A percentile compares a stretch with the other conserved stretches of the same genome.
phyloP scores from a whole-genome alignment of 2,113 vertebrate genomes.

The Heliornis fulica region DNA sequence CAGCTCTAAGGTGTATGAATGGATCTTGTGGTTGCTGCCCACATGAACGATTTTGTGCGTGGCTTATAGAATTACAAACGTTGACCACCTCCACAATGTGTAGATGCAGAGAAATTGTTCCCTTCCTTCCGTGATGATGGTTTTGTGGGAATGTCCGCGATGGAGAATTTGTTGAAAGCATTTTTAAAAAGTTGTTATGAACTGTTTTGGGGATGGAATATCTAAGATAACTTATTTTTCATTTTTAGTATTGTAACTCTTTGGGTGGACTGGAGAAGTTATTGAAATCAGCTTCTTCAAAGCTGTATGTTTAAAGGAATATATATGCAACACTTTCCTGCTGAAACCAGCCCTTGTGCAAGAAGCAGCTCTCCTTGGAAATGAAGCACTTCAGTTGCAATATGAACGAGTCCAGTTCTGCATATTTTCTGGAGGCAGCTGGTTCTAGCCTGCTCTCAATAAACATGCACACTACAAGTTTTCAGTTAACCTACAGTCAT shows the following conservation, averaged over 20 bases:
- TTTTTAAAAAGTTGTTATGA: background rate
- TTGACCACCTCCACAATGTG: background rate
- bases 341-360: background rate
- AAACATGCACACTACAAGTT: background rate
- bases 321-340: background rate
- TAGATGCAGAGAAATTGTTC: background rate
- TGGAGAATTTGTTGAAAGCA: background rate
- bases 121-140: background rate
- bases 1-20: background rate
- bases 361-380: background rate
- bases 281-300: background rate
- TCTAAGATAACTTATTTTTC: background rate
- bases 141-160: background rate
- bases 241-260: background rate
- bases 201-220: background rate
- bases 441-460: background rate
- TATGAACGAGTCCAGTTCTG: background rate
- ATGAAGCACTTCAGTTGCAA: background rate
- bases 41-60: fast-evolving
- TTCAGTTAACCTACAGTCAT: background rate
- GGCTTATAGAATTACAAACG: background rate
- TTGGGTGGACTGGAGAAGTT: background rate
- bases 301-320: background rate
- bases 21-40: background rate
- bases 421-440: background rate